A percentile compares a stretch with the other conserved stretches of the same genome.
phyloP scores from a whole-genome alignment of 1,140 invertebrate genomes.

The Lordiphosa stackelbergi region DNA sequence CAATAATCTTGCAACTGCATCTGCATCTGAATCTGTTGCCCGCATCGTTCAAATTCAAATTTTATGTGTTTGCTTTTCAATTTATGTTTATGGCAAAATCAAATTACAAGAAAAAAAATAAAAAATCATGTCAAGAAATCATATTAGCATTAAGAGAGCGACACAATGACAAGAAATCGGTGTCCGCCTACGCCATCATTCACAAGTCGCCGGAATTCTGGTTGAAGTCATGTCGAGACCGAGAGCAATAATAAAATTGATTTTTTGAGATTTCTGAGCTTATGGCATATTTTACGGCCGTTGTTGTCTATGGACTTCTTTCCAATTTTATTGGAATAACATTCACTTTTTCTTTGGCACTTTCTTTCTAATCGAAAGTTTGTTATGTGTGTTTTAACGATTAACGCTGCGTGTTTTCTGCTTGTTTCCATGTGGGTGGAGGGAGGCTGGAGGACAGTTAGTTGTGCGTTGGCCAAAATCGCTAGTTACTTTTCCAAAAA shows the following conservation, averaged over 20 bases:
- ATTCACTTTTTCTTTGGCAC: constrained; percentile 70
- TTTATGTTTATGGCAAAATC: constrained; percentile 59
- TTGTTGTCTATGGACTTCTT: constrained; percentile 26
- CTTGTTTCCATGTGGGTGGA: constrained; percentile 1
- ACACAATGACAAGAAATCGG: constrained; percentile 30
- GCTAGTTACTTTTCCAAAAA: constrained; percentile 4
- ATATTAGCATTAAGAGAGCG: constrained; percentile 20
- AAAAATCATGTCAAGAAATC: constrained; percentile 10
- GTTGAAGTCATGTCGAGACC: neutral
- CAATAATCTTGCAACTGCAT: constrained; percentile 57
- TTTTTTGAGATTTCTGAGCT: constrained; percentile 34
- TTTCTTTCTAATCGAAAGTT: constrained; percentile 70
- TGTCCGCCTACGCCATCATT: constrained; percentile 31
- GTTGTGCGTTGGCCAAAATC: constrained; percentile 27
- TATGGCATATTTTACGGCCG: constrained; percentile 52
- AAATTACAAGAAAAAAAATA: constrained; percentile 28
- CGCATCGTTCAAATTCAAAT: constrained; percentile 51
- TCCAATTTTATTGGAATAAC: constrained; percentile 39
- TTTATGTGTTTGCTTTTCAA: constrained; percentile 52
- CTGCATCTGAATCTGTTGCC: constrained; percentile 33
- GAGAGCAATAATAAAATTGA: constrained; percentile 28
- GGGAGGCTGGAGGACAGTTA: constrained; percentile 3
- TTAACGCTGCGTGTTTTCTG: constrained; percentile 5
- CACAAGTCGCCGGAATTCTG: constrained; percentile 29
- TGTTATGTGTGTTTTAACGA: constrained; percentile 32